A percentile compares a stretch with the other conserved stretches of the same genome.
Conservation (phyloP, 2,797 vertebrate genomes). For the Phrynocephalus vlangalii region DNA sequence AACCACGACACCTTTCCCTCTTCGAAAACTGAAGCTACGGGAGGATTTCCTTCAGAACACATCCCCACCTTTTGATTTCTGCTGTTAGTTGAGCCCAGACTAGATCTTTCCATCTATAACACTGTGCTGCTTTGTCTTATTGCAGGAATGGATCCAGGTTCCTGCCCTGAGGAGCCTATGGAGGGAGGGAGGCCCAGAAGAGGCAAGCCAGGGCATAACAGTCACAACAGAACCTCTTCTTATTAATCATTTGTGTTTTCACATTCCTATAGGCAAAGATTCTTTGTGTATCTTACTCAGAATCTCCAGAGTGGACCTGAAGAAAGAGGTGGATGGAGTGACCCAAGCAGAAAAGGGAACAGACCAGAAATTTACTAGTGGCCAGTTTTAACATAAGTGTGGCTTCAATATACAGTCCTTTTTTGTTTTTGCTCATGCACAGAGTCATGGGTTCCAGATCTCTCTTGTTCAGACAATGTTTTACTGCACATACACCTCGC, state of each 20-base stretch:
- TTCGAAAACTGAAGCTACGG: not conserved
- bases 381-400: not conserved
- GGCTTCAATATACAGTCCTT: not conserved
- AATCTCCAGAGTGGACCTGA: not conserved
- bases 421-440: not conserved
- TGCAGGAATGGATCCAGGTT: not conserved
- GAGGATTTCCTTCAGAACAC: not conserved
- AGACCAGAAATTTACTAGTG: not conserved
- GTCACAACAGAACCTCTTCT: not conserved
- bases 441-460: not conserved
- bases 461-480: not conserved
- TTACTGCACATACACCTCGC: not conserved
- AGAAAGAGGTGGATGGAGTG: not conserved
- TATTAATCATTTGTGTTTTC: not conserved
- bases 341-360: not conserved
- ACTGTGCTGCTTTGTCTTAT: not conserved
- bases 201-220: not conserved
- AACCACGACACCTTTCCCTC: not conserved
- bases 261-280: not conserved
- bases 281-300: not conserved
- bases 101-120: not conserved
- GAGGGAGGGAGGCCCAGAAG: not conserved
- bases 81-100: not conserved
- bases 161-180: not conserved
- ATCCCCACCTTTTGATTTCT: not conserved